A percentile compares a stretch with the other conserved stretches of the same genome.
These are phyloP conservation scores for Heteromurus nitidus DNA, from an alignment of 2,888 invertebrate genomes.

Conservation along the genomic window DNA sequence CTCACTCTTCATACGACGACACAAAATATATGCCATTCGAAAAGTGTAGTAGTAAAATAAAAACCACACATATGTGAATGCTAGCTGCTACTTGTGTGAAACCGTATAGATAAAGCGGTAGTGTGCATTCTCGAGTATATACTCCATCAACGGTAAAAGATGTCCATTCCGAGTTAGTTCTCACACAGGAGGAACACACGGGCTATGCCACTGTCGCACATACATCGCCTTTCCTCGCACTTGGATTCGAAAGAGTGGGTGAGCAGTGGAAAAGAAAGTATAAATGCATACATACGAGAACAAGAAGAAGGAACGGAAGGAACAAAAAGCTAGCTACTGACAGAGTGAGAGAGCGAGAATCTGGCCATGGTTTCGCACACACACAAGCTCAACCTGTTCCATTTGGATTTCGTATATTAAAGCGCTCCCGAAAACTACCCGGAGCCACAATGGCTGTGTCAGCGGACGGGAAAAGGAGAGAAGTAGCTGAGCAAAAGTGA, in stretches of 20 bases:
- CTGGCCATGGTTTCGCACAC: neutral
- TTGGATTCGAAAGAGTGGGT: constrained; percentile 23
- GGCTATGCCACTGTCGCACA: too few species aligned
- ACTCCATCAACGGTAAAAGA: too few species aligned
- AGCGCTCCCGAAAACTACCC: constrained; percentile 49
- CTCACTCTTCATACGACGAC: too few species aligned
- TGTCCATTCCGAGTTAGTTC: too few species aligned
- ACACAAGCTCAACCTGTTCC: constrained; percentile 24
- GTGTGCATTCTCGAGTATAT: too few species aligned
- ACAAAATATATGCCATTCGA: neutral
- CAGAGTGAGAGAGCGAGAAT: neutral
- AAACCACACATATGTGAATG: neutral
- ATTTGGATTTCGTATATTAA: constrained; percentile 39
- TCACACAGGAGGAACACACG: too few species aligned
- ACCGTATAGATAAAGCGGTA: too few species aligned
- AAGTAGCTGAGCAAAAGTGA: constrained; percentile 26
- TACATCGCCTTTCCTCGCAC: too few species aligned
- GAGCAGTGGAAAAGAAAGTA: constrained; percentile 44
- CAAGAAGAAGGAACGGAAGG: neutral
- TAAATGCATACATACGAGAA: too few species aligned
- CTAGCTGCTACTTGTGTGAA: too few species aligned
- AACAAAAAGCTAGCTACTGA: neutral
- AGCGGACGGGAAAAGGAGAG: constrained; percentile 47
- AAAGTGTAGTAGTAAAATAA: neutral
- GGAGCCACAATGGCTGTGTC: constrained; percentile 54